Base-by-base conservation (phyloP, 2,113 vertebrate species). In the Mola mola region DNA sequence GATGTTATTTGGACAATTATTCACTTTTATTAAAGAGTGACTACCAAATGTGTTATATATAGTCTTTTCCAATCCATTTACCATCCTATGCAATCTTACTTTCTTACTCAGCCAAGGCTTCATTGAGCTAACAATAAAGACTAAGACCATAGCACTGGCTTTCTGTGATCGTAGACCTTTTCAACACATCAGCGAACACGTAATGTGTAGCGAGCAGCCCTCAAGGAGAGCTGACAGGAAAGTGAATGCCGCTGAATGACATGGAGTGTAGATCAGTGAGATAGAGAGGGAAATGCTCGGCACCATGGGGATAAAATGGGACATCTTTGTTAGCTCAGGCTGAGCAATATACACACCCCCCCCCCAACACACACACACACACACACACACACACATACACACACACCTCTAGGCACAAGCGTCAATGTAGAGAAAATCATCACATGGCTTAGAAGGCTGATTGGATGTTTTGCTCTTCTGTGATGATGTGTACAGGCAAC, bases 211-310 rank as follows among this genome's bases (percentile, higher is more conserved):
- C 52, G 6, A 42, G 40, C 44, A 38, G 67, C 72, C 72, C 47
- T 26, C 15, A 48, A 58, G 53, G 52, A 29, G 42, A 53, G 31
- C 72, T 75, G 71, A 84, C 60, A 55, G 68, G 66, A 53, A 65
- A 63, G 63, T 77, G 67, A 83, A 78, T 59, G 48, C 49, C 4
- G 19, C 48, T 74, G 78, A 85, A 66, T 81, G 79, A 79, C 71
- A 67, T 5, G 7, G 46, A 72, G 56, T 40, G 72, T 69, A 68
- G 75, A 81, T 75, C 59, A 43, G 1, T 19, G 43, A 79, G 62
- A 78, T 49, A 61, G 51, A 66, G 64, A 47, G 68, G 55, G 66
- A 65, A 57, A 64, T 3, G 25, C 46, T 42, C 12, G 4, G 44
- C 67, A 73, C 24, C 6, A 34, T 4, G 8, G 48, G 41, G 31